Evolutionary conservation across 2,888 invertebrate species (phyloP), one percentile per base, ranked within the genome.

Genomic region (Phlogophora meticulosa): DNA sequence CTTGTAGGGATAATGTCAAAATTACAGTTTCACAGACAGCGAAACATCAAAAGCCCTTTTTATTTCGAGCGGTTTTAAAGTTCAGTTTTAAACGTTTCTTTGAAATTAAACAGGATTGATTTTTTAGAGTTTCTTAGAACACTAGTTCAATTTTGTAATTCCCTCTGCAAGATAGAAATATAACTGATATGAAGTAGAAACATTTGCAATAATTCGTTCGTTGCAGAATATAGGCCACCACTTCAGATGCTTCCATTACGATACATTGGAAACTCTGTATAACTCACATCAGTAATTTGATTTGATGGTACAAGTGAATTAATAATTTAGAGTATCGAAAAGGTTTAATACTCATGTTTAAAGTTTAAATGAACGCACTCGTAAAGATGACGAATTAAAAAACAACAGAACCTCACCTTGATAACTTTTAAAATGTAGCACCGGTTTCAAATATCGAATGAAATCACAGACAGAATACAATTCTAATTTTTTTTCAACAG

Each of bases 211-310:
- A 90, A 88, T 88, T 90, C 83, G 85, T 87, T 80, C 81, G 68
- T 82, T 82, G 78, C 80, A 75, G 76, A 87, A 92, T 90, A 78
- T 91, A 89, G 92, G 90, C 81, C 91, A 85, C 72, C 87, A 87
- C 88, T 89, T 86, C 88, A 88, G 80, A 84, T 83, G 78, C 76
- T 74, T 80, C 79, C 82, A 80, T 82, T 81, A 76, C 74, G 74
- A 76, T 80, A 78, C 56, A 81, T 80, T 76, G 72, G 61, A 75
- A 76, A 68, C 61, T 73, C 71, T 74, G 60, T 61, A 36, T 75
- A 80, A 72, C 62, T 78, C 71, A 79, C 81, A 72, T 78, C 58
- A 78, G 63, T 62, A 70, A 80, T 80, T 72, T 66, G 60, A 53
- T 60, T 70, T 66, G 66, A 75, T 72, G 62, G 58, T 65, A 62